phyloP scores from a whole-genome alignment of 2,113 vertebrate genomes.

The Jaculus jaculus region DNA sequence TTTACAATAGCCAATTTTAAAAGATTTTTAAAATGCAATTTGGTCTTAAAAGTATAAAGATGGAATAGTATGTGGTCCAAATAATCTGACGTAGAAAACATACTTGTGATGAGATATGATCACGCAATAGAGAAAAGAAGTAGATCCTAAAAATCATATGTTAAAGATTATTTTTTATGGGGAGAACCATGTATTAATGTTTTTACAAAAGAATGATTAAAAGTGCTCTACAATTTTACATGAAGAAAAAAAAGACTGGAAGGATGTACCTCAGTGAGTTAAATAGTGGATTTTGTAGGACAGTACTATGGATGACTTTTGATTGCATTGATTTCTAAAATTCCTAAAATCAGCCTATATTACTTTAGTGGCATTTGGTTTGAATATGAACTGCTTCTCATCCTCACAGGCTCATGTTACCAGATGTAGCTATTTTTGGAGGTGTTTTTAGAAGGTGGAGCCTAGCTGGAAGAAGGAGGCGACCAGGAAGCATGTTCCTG shows the following conservation, averaged over 20 bases:
- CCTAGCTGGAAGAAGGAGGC: not conserved
- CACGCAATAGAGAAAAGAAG: not conserved
- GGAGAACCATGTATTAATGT: not conserved
- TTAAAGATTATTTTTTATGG: not conserved
- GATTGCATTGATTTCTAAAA: not conserved
- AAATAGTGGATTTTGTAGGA: not conserved
- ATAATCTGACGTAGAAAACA: conserved; percentile 16
- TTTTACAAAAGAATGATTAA: not conserved
- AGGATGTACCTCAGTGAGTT: not conserved
- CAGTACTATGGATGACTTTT: conserved; percentile 36
- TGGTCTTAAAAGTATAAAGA: not conserved
- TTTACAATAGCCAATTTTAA: not conserved
- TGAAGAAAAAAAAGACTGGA: not conserved
- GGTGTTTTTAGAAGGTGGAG: not conserved
- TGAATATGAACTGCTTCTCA: not conserved
- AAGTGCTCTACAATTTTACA: conserved; percentile 35
- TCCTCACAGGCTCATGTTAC: not conserved
- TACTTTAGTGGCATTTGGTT: not conserved
- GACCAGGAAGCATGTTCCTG: too few relatives aligned
- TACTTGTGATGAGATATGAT: not conserved
- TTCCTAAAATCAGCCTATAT: not conserved
- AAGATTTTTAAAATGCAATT: conserved; percentile 14
- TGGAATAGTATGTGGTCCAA: not conserved
- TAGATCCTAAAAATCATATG: conserved; percentile 11
- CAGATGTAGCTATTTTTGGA: not conserved